Base-by-base conservation (phyloP, 35 echinoderm and acorn worm genomes). In the Lytechinus variegatus region DNA sequence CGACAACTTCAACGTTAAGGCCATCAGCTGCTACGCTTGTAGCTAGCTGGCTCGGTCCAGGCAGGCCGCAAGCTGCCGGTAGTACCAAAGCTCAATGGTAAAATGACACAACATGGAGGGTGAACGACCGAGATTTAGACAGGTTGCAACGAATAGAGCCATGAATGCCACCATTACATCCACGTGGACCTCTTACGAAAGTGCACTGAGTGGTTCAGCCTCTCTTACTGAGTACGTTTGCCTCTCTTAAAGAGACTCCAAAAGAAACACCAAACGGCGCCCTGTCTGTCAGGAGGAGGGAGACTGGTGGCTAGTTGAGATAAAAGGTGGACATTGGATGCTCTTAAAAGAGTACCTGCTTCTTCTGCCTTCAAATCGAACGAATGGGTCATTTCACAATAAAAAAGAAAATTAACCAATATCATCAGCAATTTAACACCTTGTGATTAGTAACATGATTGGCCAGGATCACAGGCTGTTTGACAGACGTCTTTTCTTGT, bases 121-220 rank as follows among this genome's bases (percentile, higher is more conserved):
- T 79, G 66, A 79, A 79, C 66, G 66, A 79, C 66, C 66, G 66
- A 79, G 66, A 79, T 79, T 79, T 16, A 79, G 66, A 79, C 66
- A 79, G 66, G 66, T 79, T 79, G 66, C 66, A 79, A 79, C 66
- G 66, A 79, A 27, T 79, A 24, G 66, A 79, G 24, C 66, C 66
- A 79, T 79, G 66, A 79, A 79, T 79, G n/a, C 66, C 66, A 79
- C 66, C 66, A 79, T 79, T 79, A 79, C 66, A 79, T 79, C 66
- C 66, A 79, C 66, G 66, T 79, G 66, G 6, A 79, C 66, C 66
- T 79, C 66, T 79, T 79, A 24, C 19, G 66, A 79, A 79, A 79
- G 66, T 79, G 66, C 66, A 79, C 66, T 79, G 19, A 24, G n/a
- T 79, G 66, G 66, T 79, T 79, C 66, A 79, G 66, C 66, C 66